Base-by-base conservation (phyloP, 2,797 vertebrate species). In the Cirrhinus molitorella region DNA sequence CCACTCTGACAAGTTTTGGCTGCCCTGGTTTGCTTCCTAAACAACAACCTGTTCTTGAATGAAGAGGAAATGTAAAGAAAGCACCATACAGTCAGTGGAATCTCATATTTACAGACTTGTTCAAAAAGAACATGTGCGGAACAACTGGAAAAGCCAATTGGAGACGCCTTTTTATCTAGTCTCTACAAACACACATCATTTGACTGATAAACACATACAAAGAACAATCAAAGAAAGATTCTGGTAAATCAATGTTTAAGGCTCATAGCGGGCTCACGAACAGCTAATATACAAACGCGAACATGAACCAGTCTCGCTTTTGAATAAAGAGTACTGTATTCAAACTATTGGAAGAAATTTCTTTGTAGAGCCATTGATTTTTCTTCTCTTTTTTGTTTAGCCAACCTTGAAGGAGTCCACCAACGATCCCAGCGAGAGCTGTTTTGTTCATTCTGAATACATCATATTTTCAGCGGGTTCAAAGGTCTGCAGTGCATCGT, bases 1-100 rank as follows among this genome's bases (percentile, higher is more conserved):
- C 88, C 87, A 89, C 84, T 90, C 79, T 79, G 88, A 85, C 55
- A 76, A 85, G 85, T 79, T 80, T 72, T 80, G 79, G 72, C 31
- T 71, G 81, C 85, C 81, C 88, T 53, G 55, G 65, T 89, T 89
- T 87, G 86, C 84, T 63, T 91, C 86, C 84, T 67, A 72, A 90
- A 86, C 86, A 89, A 72, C 53, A 89, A 89, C 67, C 78, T 72
- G 53, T 71, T 57, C 65, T 65, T 31, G 16, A 80, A 83, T 65
- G 63, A 21, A 49, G 23, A 19, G 21, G 17, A 70, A 70, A 84
- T 25, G 11, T 23, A 73, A 76, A 49, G 40, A 81, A 51, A 61
- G 63, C 34, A 55, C 49, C 61, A 80, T 51, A 63, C 53, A 68
- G 63, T 47, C 40, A 59, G 73, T 19, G 25, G 51, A 61, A 70